Conservation (phyloP, 2,888 invertebrate species). For the Lepidocyrtinus sp. region DNA sequence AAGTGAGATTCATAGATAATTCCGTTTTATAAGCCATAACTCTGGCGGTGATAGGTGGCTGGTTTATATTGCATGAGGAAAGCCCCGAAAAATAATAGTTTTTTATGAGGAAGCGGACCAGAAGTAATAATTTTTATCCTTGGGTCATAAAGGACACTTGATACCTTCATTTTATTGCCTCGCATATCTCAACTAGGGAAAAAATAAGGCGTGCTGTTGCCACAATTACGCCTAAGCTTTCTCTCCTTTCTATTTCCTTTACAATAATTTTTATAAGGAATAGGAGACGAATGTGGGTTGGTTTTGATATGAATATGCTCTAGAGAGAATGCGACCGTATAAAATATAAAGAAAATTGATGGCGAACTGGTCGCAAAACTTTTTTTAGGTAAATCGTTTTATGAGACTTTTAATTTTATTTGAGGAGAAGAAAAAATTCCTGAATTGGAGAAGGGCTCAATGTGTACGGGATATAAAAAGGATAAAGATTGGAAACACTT, state of each 20-base stretch:
- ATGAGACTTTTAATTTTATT: slow-evolving; percentile 57
- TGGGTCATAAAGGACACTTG: slow-evolving; percentile 58
- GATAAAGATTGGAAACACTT: neutral
- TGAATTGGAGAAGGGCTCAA: neutral
- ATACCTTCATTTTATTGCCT: slow-evolving; percentile 56
- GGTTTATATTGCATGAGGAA: too few species aligned
- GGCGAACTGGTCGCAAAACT: slow-evolving; percentile 35
- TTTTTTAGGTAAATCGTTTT: slow-evolving; percentile 47
- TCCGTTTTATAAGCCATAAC: too few species aligned
- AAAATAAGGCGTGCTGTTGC: slow-evolving; percentile 54
- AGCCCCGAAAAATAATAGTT: neutral
- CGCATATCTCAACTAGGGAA: slow-evolving; percentile 29
- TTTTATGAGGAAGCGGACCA: neutral
- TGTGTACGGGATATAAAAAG: neutral
- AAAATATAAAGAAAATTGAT: slow-evolving; percentile 46
- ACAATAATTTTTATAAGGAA: slow-evolving; percentile 2
- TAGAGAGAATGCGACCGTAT: slow-evolving; percentile 10
- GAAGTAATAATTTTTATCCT: slow-evolving; percentile 35
- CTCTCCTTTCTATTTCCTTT: slow-evolving; percentile 1
- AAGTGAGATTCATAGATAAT: too few species aligned
- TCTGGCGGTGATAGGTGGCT: too few species aligned
- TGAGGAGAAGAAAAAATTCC: neutral
- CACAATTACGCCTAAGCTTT: slow-evolving; percentile 21
- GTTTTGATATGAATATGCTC: slow-evolving; percentile 20
- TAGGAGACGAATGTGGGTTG: too few species aligned